A percentile compares a stretch with the other conserved stretches of the same genome.
phyloP scores from a whole-genome alignment of 53 echinoderm and acorn worm species.

The Zoroaster sp. region DNA sequence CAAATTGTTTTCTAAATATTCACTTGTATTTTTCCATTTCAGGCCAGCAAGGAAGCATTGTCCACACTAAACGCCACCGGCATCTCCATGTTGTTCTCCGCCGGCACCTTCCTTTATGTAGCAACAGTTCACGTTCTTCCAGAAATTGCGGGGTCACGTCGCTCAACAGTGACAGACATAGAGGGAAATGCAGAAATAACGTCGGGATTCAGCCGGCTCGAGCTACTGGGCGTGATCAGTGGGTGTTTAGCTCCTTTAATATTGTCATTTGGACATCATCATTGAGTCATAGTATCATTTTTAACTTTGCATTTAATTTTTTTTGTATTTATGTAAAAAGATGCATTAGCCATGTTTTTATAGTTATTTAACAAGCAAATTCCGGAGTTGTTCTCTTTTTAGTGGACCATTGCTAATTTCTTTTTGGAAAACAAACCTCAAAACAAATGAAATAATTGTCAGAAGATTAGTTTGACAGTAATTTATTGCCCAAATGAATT shows the following conservation, averaged over 20 bases:
- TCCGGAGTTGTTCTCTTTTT: no score
- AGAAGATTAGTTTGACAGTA: no score
- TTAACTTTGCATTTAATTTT: no score
- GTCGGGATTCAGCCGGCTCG: constrained; percentile 78
- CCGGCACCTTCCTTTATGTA: constrained; percentile 98
- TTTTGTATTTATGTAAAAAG: background rate
- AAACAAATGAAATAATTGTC: no score
- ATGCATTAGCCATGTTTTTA: background rate
- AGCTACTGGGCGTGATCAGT: constrained; percentile 78
- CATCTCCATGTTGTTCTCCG: constrained; percentile 98
- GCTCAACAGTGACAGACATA: constrained; percentile 36
- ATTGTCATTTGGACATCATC: constrained; percentile 87
- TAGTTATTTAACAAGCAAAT: no score
- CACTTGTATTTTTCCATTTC: background rate
- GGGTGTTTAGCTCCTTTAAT: constrained; percentile 89
- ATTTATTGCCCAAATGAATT: no score
- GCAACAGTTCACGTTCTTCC: constrained; percentile 99
- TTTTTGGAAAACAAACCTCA: no score
- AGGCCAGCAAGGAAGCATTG: constrained; percentile 93
- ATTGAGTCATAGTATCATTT: constrained; percentile 42
- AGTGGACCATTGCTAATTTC: no score
- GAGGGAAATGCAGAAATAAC: constrained; percentile 63
- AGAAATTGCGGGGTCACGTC: constrained; percentile 75
- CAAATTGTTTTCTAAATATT: no score
- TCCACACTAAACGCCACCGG: constrained; percentile 94